Conservation (phyloP, 2,797 vertebrate genomes). For the Synanceia verrucosa region DNA sequence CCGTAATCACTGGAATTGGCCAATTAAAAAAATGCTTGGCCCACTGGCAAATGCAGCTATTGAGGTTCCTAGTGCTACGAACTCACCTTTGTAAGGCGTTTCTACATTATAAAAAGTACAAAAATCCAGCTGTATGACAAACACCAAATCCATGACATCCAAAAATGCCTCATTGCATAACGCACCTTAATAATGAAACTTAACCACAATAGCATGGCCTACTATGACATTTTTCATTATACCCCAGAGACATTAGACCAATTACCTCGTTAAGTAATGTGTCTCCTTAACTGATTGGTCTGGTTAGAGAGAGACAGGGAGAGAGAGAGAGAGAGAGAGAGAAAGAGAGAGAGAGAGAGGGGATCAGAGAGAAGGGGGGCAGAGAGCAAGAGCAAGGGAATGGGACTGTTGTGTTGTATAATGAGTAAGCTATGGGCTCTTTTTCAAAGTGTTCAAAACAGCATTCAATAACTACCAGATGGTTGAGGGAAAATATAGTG, state of each 20-base stretch:
- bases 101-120: not conserved
- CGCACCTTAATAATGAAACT: conserved; percentile 48
- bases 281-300: conserved; percentile 73
- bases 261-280: conserved; percentile 77
- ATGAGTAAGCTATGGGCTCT: conserved; percentile 62
- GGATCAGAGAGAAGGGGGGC: conserved; percentile 19
- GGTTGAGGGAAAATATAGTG: conserved; percentile 50
- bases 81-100: conserved; percentile 20
- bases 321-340: conserved; percentile 15
- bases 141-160: conserved; percentile 42
- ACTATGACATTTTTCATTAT: conserved; percentile 66
- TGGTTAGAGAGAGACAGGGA: conserved; percentile 29
- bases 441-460: conserved; percentile 68
- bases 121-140: conserved; percentile 30
- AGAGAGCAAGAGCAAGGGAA: conserved; percentile 27
- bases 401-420: conserved; percentile 55
- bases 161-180: conserved; percentile 39
- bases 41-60: conserved; percentile 27
- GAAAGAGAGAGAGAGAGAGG: conserved; percentile 8
- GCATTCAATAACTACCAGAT: conserved; percentile 75
- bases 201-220: conserved; percentile 58
- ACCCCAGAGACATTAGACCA: conserved; percentile 72
- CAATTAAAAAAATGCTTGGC: conserved; percentile 55
- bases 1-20: conserved; percentile 58
- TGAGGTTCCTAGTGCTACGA: conserved; percentile 29